Evolutionary conservation across 2,888 invertebrate species (phyloP), one percentile per base, ranked within the genome.

Genomic region (Chymomyza procnemis): DNA sequence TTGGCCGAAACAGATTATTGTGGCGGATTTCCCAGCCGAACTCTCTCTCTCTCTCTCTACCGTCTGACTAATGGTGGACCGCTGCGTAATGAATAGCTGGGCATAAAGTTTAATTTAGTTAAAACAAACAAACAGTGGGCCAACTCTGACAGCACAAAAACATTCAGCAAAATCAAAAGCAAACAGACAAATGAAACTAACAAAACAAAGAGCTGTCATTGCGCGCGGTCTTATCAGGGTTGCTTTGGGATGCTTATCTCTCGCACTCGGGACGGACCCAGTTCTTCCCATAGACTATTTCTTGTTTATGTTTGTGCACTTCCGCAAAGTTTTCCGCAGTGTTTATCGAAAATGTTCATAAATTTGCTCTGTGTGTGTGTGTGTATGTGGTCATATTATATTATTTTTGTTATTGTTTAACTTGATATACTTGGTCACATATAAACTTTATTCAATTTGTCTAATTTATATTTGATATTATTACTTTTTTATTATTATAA

Each of bases 31-130:
- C 16, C 8, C 21, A 21, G 3, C 50, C 16, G 18, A 52, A 16
- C 9, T 6, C 19, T n/a, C n/a, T n/a, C n/a, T n/a, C n/a, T n/a
- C n/a, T n/a, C n/a, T n/a, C n/a, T n/a, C n/a, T n/a, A n/a, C n/a
- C n/a, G n/a, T n/a, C n/a, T n/a, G 1, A 6, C 14, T 22, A 22
- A 54, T 54, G 21, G 14, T 6, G 22, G 18, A 14, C 54, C 21
- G 54, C 54, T 12, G 56, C 69, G 61, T 71, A 82, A 82, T 82
- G 80, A 80, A 87, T 77, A 68, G 70, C 58, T 8, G 14, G 47
- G 71, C 88, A 85, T 82, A 83, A 82, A 82, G 78, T 85, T 85
- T 80, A 73, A 82, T 80, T 82, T 78, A 50, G 70, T 54, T 14
- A 54, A 21, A 54, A 54, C 54, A 54, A 54, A 26, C 22, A n/a